Base-by-base conservation (phyloP, 2,888 invertebrate genomes). In the Labia minor region DNA sequence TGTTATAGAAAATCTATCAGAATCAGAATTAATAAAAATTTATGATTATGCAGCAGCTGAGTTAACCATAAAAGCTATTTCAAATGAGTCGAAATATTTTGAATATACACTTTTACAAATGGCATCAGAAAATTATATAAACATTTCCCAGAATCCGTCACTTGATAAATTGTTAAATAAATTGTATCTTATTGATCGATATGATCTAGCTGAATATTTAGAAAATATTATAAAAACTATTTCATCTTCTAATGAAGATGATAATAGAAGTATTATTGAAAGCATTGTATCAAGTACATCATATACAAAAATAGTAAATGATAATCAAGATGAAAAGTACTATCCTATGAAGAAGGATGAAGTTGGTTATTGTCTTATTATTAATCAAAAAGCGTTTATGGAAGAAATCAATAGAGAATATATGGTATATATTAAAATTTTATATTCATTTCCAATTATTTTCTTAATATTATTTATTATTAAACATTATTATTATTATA, bases 1-100 rank as follows among this genome's bases (percentile, higher is more conserved):
- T 1, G 72, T 82, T 16, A 79, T 79, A 68, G 82, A 83, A 68
- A 73, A 76, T 65, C 72, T 82, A 65, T 72, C 74, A 0, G 68
- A 71, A 0, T 70, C 70, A 0, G 74, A 78, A 70, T 74, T 76
- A 0, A 72, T 73, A 0, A 68, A 71, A 2, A 72, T 77, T 66
- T 64, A 75, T 18, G 37, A 71, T 4, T 61, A 67, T 65, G 68
- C 72, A 1, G 20, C 70, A 62, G 64, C 69, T 14, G 74, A 74
- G 65, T 73, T 75, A 62, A n/a, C 62, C 10, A 63, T 66, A 37
- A 63, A 70, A 3, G 65, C 73, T 3, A 49, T 49, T 49, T n/a
- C 14, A n/a, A 72, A 68, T 65, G 64, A 70, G 49, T 26, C 67
- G 16, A 66, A 72, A 21, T 74, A 72, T 68, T 71, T 77, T 66